A percentile compares a stretch with the other conserved stretches of the same genome.
These are phyloP conservation scores for Synchiropus splendidus DNA, from an alignment of 2,113 vertebrate species.

Conservation along the genomic window DNA sequence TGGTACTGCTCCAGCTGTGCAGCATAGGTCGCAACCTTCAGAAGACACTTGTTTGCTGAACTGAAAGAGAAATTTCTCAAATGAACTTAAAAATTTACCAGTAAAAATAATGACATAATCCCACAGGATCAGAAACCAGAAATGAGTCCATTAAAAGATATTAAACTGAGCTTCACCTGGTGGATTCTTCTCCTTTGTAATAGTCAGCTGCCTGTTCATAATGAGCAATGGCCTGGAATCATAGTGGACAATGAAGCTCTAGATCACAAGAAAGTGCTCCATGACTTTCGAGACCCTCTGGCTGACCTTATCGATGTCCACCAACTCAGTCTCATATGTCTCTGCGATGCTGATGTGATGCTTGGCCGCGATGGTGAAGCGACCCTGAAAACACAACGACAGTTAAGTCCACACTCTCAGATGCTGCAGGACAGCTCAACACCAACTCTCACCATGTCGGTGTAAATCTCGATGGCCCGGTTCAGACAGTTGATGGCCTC, in stretches of 20 bases:
- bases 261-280: background rate
- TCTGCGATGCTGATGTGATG: constrained; percentile 88
- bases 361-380: constrained; percentile 89
- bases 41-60: constrained; percentile 89
- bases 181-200: constrained; percentile 90
- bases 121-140: too few species aligned
- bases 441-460: constrained; percentile 82
- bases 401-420: background rate
- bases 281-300: too few species aligned
- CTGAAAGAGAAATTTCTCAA: constrained; percentile 45
- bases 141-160: too few species aligned
- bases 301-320: constrained; percentile 85
- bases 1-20: constrained; percentile 88
- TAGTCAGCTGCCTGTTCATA: constrained; percentile 90
- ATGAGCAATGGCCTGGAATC: constrained; percentile 77
- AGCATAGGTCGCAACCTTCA: constrained; percentile 85
- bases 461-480: constrained; percentile 89
- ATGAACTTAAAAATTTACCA: background rate
- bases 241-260: too few species aligned
- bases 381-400: constrained; percentile 61
- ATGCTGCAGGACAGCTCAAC: background rate
- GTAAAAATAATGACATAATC: too few species aligned
- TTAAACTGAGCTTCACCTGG: constrained; percentile 61
- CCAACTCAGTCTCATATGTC: constrained; percentile 84
- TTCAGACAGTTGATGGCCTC: constrained; percentile 92